Conservation (phyloP, 2,113 vertebrate genomes). For the Rynchops niger region DNA sequence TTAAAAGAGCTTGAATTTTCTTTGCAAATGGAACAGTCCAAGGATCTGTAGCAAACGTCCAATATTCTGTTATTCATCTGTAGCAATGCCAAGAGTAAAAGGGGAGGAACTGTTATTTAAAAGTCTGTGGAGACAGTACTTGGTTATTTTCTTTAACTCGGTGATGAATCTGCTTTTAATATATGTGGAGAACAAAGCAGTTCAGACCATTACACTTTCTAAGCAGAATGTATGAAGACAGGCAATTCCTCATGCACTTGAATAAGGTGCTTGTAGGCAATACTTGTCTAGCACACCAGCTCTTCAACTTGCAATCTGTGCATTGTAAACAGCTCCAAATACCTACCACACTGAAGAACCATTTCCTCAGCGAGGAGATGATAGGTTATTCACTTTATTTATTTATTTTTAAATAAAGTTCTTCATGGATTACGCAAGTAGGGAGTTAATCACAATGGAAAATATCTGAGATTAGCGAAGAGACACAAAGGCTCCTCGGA, state of each 20-base stretch:
- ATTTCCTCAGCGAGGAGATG: not conserved
- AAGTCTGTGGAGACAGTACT: not conserved
- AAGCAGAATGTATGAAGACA: not conserved
- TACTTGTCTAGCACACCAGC: not conserved
- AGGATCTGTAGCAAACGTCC: not conserved
- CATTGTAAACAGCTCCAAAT: not conserved
- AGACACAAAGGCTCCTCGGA: not conserved
- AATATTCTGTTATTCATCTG: constrained; percentile 10
- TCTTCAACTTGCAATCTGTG: not conserved
- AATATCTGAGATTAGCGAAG: not conserved
- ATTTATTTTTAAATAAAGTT: not conserved
- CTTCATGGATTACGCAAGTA: not conserved
- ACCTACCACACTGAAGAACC: not conserved
- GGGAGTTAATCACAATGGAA: not conserved
- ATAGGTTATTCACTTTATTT: not conserved
- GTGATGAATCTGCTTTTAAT: constrained; percentile 2
- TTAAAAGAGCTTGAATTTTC: not conserved
- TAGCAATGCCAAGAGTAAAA: constrained; percentile 13
- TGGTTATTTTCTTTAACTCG: constrained; percentile 30
- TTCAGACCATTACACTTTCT: not conserved
- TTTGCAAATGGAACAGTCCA: not conserved
- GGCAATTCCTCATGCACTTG: not conserved
- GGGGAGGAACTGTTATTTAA: not conserved
- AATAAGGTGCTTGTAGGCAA: not conserved
- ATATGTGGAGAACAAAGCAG: not conserved